Percentiles rank a stretch among this genome's conserved stretches.
Conservation (phyloP, 2,888 invertebrate species). For the Tineola bisselliella region DNA sequence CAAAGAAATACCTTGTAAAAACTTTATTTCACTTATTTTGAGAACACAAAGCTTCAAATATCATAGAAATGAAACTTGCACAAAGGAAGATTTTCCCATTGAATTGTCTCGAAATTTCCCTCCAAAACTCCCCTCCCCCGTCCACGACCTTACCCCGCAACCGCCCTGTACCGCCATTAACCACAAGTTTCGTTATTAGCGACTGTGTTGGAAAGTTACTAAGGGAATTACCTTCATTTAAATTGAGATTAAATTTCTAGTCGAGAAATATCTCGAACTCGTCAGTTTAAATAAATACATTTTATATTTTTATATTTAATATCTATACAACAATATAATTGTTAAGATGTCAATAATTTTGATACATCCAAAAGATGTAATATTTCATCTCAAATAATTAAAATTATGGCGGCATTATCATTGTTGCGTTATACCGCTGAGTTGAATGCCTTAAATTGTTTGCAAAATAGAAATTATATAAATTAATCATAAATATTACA, state of each 20-base stretch:
- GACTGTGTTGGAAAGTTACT: conserved; percentile 56
- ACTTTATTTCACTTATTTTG: conserved; percentile 1
- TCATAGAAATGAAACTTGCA: conserved; percentile 41
- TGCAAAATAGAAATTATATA: background rate
- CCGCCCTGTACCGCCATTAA: conserved; percentile 40
- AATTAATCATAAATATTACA: too few species aligned
- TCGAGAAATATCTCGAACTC: conserved; percentile 34
- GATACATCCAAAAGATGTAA: conserved; percentile 56
- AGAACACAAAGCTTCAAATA: conserved; percentile 28
- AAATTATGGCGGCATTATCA: conserved; percentile 52
- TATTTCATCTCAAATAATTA: conserved; percentile 61
- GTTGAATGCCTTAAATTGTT: background rate
- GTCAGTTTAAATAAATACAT: background rate
- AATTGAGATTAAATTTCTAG: conserved; percentile 60
- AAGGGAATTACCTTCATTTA: conserved; percentile 61
- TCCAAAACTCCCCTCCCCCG: conserved; percentile 18
- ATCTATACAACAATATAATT: background rate
- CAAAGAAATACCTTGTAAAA: conserved; percentile 6
- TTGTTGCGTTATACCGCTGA: conserved; percentile 23
- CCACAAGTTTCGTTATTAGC: conserved; percentile 64
- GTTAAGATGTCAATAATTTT: background rate
- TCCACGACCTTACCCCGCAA: conserved; percentile 19
- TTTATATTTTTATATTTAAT: background rate
- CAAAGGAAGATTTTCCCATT: conserved; percentile 60
- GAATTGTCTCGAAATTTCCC: conserved; percentile 54